Percentiles rank a stretch among this genome's conserved stretches.
These are phyloP conservation scores for Speoplatyrhinus poulsoni DNA, from an alignment of 2,113 vertebrate genomes.

Conservation along the genomic window DNA sequence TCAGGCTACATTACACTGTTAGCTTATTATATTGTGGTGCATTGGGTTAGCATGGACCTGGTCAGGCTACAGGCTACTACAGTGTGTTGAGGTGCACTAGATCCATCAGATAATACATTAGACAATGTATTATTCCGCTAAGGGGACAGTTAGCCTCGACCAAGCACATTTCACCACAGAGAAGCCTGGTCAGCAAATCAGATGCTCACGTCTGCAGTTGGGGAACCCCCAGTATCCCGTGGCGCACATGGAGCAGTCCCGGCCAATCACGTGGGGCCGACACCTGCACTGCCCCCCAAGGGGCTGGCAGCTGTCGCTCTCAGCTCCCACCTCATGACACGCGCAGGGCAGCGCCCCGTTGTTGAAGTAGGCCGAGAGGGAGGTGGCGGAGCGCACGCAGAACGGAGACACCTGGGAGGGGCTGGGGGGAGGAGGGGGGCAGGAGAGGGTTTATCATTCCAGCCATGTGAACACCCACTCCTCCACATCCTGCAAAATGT, in stretches of 20 bases:
- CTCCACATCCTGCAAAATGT: too few relatives aligned
- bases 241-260: slow-evolving; percentile 91
- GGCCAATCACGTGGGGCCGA: slow-evolving; percentile 87
- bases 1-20: too few relatives aligned
- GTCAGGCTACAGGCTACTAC: too few relatives aligned
- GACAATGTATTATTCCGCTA: too few relatives aligned
- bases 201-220: slow-evolving; percentile 88
- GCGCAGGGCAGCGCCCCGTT: slow-evolving; percentile 86
- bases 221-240: slow-evolving; percentile 97
- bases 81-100: too few relatives aligned
- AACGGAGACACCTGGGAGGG: slow-evolving; percentile 78
- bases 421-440: slow-evolving; percentile 50
- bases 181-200: neutral
- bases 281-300: slow-evolving; percentile 92
- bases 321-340: slow-evolving; percentile 88
- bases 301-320: slow-evolving; percentile 81
- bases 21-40: too few relatives aligned
- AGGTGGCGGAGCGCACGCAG: slow-evolving; percentile 83
- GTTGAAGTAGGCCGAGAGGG: slow-evolving; percentile 93
- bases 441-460: too few relatives aligned
- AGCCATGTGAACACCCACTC: neutral
- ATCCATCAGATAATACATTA: too few relatives aligned
- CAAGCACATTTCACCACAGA: neutral
- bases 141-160: neutral
- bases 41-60: too few relatives aligned